Base-by-base conservation (phyloP, 2,888 invertebrate genomes). In the Leptinotarsa haldemani region DNA sequence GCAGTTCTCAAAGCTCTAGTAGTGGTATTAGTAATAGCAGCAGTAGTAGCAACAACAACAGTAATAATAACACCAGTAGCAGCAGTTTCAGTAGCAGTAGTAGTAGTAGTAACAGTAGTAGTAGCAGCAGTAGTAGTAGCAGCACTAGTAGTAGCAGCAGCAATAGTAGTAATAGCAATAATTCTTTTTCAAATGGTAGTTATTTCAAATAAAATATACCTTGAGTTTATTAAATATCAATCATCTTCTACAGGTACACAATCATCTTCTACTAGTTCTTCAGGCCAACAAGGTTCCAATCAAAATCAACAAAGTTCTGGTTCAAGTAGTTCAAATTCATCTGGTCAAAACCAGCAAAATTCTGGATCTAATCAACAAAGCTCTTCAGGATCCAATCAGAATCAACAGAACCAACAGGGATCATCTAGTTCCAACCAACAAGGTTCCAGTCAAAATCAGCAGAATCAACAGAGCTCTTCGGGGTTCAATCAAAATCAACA, bases 231-330 rank as follows among this genome's bases (percentile, higher is more conserved):
- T 70, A 65, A 80, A 75, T 70, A 73, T 68, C 73, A 65, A 73
- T 73, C 16, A 70, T 48, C 3, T 40, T 53, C 67, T 25, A 56
- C 68, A 68, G 68, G 68, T 46, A 22, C 46, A 7, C 68, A 68
- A 56, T 56, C 48, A 52, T 68, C 68, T 12, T 16, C 53, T 15
- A 2, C 65, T 5, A 56, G 20, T 46, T 56, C 56, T 12, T 53
- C 58, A 63, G 74, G 72, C 69, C 79, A 79, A 74, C 74, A 75
- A 74, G 52, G 72, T 25, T 70, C 74, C 16, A 76, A 76, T 61
- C 76, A 79, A 71, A 75, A 75, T 50, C 80, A 81, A 79, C 72
- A 73, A 13, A 67, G 75, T 13, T 68, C 71, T 46, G 18, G 52
- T 18, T 18, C 58, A 15, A 22, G 25, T 58, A 25, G 13, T 22